Percentiles rank a stretch among this genome's conserved stretches.
Evolutionary conservation across 2,888 invertebrate species (phyloP).

Genomic region (Pandemis heparana): DNA sequence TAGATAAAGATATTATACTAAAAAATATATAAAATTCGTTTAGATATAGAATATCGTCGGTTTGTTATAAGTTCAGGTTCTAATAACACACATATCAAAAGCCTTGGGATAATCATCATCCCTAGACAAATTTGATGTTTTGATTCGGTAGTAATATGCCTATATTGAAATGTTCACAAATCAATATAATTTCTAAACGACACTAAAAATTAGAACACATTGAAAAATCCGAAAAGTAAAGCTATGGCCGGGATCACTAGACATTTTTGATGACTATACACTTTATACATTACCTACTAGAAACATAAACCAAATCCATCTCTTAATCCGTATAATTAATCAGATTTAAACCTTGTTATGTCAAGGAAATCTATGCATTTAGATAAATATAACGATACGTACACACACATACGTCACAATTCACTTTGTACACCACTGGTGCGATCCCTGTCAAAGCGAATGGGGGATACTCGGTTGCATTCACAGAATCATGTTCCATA

Average conservation of each 20-base stretch:
- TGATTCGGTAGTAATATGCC: too few relatives aligned
- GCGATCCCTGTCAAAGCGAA: constrained; percentile 38
- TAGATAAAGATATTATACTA: too few relatives aligned
- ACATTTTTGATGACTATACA: neutral
- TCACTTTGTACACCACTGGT: constrained; percentile 32
- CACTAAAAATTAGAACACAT: too few relatives aligned
- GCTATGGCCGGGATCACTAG: too few relatives aligned
- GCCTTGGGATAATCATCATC: too few relatives aligned
- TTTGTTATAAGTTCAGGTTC: constrained; percentile 1
- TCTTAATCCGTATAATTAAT: constrained; percentile 40
- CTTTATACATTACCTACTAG: constrained; percentile 6
- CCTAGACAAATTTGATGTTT: too few relatives aligned
- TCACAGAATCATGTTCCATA: constrained; percentile 39
- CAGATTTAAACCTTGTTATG: constrained; percentile 35
- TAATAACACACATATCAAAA: too few relatives aligned
- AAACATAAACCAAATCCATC: constrained; percentile 32
- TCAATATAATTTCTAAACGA: too few relatives aligned
- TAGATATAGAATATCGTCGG: too few relatives aligned
- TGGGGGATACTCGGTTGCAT: constrained; percentile 40
- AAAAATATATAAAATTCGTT: too few relatives aligned
- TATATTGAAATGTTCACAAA: too few relatives aligned
- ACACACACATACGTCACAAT: constrained; percentile 13
- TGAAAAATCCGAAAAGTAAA: too few relatives aligned
- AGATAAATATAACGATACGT: constrained; percentile 7
- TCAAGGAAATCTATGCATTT: constrained; percentile 28